Percentiles rank a stretch among this genome's conserved stretches.
These are phyloP conservation scores for Agriopis leucophaearia DNA, from an alignment of 2,888 invertebrate species.

Conservation along the genomic window DNA sequence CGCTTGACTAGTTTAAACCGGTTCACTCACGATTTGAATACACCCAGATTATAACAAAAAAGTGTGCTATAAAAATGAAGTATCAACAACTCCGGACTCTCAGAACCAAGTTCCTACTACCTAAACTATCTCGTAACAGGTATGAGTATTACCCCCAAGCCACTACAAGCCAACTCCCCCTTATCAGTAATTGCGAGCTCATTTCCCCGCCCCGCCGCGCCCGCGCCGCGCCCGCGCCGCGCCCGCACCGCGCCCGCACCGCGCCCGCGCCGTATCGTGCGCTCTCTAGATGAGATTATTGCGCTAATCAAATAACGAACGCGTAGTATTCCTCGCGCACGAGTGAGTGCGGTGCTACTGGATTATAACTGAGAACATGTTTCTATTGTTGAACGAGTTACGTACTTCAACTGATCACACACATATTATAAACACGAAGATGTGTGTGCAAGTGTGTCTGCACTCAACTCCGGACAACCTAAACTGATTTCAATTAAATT, in stretches of 20 bases:
- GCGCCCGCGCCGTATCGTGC: conserved; percentile 9
- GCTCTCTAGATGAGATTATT: conserved; percentile 19
- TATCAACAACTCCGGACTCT: too few relatives aligned
- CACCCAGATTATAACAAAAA: too few relatives aligned
- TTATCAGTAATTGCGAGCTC: not conserved
- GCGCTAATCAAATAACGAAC: conserved; percentile 30
- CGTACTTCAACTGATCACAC: too few relatives aligned
- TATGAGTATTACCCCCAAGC: not conserved
- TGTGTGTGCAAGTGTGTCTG: too few relatives aligned
- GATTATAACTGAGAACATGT: conserved; percentile 12
- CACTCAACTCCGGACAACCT: too few relatives aligned
- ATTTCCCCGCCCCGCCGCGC: not conserved
- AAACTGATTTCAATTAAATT: too few relatives aligned
- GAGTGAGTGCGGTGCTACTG: conserved; percentile 6
- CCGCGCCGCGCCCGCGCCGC: not conserved
- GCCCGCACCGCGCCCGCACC: not conserved
- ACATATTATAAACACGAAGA: too few relatives aligned
- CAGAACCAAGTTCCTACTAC: too few relatives aligned
- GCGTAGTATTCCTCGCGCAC: conserved; percentile 17
- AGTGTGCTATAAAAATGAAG: too few relatives aligned
- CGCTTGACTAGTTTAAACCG: too few relatives aligned
- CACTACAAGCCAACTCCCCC: not conserved
- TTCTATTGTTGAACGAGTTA: not conserved
- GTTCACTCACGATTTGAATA: too few relatives aligned
- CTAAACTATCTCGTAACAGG: too few relatives aligned